Percentiles rank a stretch among this genome's conserved stretches.
Evolutionary conservation across 2,888 invertebrate species (phyloP).

Genomic region (Deroplatys truncata): DNA sequence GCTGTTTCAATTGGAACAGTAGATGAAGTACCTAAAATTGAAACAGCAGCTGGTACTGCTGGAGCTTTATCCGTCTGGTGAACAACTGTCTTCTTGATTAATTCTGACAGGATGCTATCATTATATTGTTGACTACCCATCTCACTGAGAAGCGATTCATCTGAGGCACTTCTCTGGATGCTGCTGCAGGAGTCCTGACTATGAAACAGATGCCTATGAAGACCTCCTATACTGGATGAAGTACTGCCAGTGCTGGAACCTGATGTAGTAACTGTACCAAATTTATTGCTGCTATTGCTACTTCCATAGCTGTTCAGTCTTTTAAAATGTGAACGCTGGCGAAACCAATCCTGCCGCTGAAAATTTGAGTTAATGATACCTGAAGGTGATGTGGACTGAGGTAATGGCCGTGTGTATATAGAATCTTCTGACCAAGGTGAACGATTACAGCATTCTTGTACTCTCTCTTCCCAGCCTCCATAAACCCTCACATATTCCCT

Average conservation of each 20-base stretch:
- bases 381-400: constrained; percentile 22
- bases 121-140: constrained; percentile 5
- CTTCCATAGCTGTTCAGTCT: constrained; percentile 31
- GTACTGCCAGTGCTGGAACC: constrained; percentile 28
- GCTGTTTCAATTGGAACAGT: not conserved
- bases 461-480: constrained; percentile 57
- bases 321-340: constrained; percentile 42
- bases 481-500: constrained; percentile 59
- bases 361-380: constrained; percentile 42
- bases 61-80: constrained; percentile 38
- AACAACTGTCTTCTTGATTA: constrained; percentile 34
- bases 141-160: constrained; percentile 41
- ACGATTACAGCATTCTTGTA: constrained; percentile 34
- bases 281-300: not conserved
- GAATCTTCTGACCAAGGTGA: constrained; percentile 31
- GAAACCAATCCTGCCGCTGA: constrained; percentile 51
- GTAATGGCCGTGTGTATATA: constrained; percentile 31
- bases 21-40: not conserved
- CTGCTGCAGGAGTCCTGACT: not conserved
- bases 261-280: not conserved
- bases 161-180: constrained; percentile 43
- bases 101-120: constrained; percentile 25
- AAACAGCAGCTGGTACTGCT: not conserved
- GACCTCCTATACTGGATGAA: constrained; percentile 28
- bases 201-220: constrained; percentile 23